Evolutionary conservation across 2,888 invertebrate species (phyloP).

Genomic region (Rugalucina vietnamica): DNA sequence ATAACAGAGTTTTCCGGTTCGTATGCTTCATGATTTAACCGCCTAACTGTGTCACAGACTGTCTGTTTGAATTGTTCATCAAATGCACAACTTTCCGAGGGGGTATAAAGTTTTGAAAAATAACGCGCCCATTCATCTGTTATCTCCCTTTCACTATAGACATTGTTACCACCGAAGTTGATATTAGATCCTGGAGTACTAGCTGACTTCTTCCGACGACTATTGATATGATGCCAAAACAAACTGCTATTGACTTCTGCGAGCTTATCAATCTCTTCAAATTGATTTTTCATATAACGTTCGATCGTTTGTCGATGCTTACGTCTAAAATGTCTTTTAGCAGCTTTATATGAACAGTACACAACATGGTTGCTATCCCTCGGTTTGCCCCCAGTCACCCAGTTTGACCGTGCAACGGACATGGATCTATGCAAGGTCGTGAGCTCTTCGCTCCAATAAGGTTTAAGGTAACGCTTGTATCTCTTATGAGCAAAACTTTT

Average conservation of each 20-base stretch:
- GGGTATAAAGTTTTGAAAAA: not conserved
- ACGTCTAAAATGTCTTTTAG: not conserved
- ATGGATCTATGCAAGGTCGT: not conserved
- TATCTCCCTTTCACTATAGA: not conserved
- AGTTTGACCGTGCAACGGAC: not conserved
- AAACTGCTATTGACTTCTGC: not conserved
- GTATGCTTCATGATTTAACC: not conserved
- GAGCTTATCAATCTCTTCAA: not conserved
- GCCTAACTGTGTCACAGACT: not conserved
- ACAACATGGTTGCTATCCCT: not conserved
- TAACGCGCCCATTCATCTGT: not conserved
- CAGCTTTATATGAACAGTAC: not conserved
- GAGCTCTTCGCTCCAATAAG: slow-evolving; percentile 15
- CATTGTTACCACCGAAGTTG: not conserved
- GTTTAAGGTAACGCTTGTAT: slow-evolving; percentile 13
- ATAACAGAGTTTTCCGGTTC: not conserved
- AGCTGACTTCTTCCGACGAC: not conserved
- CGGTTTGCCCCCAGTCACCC: not conserved
- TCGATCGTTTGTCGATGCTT: not conserved
- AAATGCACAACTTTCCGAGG: not conserved
- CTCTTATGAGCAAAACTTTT: not conserved
- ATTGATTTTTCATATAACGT: not conserved
- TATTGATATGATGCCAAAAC: not conserved
- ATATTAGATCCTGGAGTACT: not conserved
- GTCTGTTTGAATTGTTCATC: not conserved